Evolutionary conservation across 2,797 vertebrate genomes (phyloP), one percentile per base, ranked within the genome.

Genomic region (Ficedula albicollis): DNA sequence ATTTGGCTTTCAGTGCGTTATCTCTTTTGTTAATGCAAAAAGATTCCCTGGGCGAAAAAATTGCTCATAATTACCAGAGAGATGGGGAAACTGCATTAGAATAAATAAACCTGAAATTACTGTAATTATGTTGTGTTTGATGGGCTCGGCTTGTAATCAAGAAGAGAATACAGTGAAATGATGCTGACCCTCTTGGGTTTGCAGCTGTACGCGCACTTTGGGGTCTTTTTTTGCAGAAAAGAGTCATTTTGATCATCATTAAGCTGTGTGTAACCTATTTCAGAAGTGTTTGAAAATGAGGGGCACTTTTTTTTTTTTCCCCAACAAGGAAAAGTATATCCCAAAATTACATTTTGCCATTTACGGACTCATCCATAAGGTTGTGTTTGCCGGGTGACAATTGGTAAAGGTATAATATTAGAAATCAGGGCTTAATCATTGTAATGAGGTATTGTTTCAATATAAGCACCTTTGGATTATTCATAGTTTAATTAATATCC

Each of bases 91-190:
- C 99, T 99, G 98, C 99, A 99, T 99, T 99, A 99, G 99, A 99
- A 99, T 99, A 99, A 99, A 99, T 99, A 99, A 99, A 99, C 99
- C 98, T 98, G 98, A 99, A 99, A 99, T 99, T 98, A 99, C 99
- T 99, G 99, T 99, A 99, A 99, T 99, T 99, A 99, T 99, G 99
- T 98, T 99, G 98, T 99, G 99, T 99, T 99, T 99, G 99, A 99
- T 99, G 99, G 99, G 99, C 99, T 99, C 99, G 98, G 99, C 99
- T 99, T 99, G 99, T 99, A 99, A 99, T 99, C 99, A 99, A 99
- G 99, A 98, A 98, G 99, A 99, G 99, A 99, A 99, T 99, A 98
- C 99, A 99, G 98, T 98, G 98, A 99, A 99, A 99, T 99, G 99
- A 99, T 98, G 98, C 98, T 99, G 99, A 99, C 99, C 99, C 99